Conservation (phyloP, 1,140 invertebrate species). For the Ectropis grisescens region DNA sequence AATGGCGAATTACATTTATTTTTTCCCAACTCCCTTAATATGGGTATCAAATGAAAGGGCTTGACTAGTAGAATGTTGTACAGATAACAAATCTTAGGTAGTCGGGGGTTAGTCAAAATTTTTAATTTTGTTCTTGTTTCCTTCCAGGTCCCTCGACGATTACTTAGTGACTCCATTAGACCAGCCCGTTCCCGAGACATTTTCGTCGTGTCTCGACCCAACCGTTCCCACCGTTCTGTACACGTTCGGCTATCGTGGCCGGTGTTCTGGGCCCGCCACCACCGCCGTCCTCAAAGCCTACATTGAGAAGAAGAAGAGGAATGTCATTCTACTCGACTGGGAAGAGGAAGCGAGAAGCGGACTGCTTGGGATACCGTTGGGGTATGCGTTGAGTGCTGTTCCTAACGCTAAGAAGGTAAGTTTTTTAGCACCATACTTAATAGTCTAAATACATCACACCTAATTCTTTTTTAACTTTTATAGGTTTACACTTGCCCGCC, state of each 20-base stretch:
- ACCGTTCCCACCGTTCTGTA: conserved; percentile 36
- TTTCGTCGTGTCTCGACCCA: conserved; percentile 28
- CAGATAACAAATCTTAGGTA: no score
- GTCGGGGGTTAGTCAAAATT: no score
- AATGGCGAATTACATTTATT: no score
- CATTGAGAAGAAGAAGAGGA: conserved; percentile 37
- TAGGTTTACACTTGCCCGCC: no score
- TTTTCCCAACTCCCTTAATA: no score
- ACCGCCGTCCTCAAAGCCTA: conserved; percentile 38
- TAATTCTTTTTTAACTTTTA: no score
- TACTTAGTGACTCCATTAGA: conserved; percentile 23
- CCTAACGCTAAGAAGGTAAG: conserved; percentile 47
- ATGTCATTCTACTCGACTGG: conserved; percentile 50
- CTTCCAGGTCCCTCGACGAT: conserved; percentile 38
- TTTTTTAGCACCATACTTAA: no score
- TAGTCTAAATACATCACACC: no score
- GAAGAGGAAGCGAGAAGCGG: conserved; percentile 43
- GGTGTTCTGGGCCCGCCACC: conserved; percentile 32
- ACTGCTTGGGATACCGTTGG: conserved; percentile 32
- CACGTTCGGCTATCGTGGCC: conserved; percentile 49
- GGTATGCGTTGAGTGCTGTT: conserved; percentile 37
- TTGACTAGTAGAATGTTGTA: no score
- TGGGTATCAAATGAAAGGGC: no score
- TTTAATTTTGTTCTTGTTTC: no score
- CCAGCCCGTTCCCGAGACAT: conserved; percentile 18